Percentiles rank a stretch among this genome's conserved stretches.
These are phyloP conservation scores for Ascidia mentula DNA, from an alignment of 23 tunicate genomes.

Conservation along the genomic window DNA sequence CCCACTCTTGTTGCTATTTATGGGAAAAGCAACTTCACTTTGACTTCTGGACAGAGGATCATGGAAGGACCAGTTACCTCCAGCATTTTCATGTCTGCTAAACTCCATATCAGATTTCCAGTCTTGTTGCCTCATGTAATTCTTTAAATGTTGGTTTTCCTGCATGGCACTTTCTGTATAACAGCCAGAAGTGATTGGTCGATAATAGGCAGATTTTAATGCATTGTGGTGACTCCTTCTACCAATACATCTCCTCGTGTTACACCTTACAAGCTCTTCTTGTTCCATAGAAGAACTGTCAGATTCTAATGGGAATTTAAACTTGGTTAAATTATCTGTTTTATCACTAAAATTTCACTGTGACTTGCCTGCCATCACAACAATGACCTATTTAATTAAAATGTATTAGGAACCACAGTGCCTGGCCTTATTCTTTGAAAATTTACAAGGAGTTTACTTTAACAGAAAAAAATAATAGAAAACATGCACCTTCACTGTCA, in stretches of 20 bases:
- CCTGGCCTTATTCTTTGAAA: too few relatives aligned
- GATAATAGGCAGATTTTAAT: slow-evolving; percentile 35
- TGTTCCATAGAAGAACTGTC: too few relatives aligned
- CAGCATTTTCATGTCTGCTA: background rate
- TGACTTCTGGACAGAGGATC: background rate
- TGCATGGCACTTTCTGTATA: background rate
- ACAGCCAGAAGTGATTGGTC: slow-evolving; percentile 34
- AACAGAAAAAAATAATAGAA: too few relatives aligned
- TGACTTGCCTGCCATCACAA: too few relatives aligned
- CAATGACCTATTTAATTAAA: too few relatives aligned
- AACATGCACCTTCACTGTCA: slow-evolving; percentile 17
- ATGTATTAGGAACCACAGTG: too few relatives aligned
- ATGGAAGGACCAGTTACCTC: background rate
- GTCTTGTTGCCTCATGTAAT: slow-evolving; percentile 12
- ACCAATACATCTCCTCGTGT: too few relatives aligned
- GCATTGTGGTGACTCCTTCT: slow-evolving; percentile 13
- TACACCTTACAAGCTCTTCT: too few relatives aligned
- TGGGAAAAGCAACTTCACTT: slow-evolving; percentile 9
- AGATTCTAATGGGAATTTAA: too few relatives aligned
- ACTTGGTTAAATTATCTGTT: too few relatives aligned
- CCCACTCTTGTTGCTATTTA: slow-evolving; percentile 18
- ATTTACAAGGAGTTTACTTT: too few relatives aligned
- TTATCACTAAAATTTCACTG: too few relatives aligned
- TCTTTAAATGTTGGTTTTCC: background rate
- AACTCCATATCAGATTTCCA: slow-evolving; percentile 3